Base-by-base conservation (phyloP, 2,113 vertebrate species). In the Pontoporia blainvillei region DNA sequence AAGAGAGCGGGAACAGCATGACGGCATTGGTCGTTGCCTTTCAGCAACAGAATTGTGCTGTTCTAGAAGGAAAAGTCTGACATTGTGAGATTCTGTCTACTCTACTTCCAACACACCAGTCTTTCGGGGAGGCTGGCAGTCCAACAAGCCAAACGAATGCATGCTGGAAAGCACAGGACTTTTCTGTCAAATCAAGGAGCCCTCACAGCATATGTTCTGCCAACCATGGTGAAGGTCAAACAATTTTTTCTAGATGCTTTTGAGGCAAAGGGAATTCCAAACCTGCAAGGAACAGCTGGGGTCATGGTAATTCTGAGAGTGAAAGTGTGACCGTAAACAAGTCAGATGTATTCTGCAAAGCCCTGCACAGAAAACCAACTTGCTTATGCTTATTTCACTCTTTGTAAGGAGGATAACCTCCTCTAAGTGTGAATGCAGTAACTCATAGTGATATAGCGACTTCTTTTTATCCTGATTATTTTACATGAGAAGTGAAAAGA, bases 211-310 rank as follows among this genome's bases (percentile, higher is more conserved):
- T 23, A 36, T 92, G 34, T 95, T 92, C 59, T 91, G 72, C 54
- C 83, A 72, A 21, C 13, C 20, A 86, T 27, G 49, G 17, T 84
- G 92, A 91, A 90, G 41, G 86, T 86, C 76, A 94, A 92, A 90
- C n/a, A 52, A 12, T 67, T 83, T 69, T 62, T 81, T 87, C 9
- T 31, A 62, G 54, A 91, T 90, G n/a, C 39, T 86, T 85, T 46
- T 49, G 34, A 67, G 69, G 46, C 57, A 89, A 94, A 91, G 69
- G n/a, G 21, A 93, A 91, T 57, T 86, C 36, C 62, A 93, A 91
- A 61, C 20, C 27, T 66, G 12, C 18, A 82, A 88, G n/a, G 67
- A 82, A 52, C 12, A 82, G 73, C 44, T 13, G 90, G 86, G n/a
- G 49, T 49, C 71, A 92, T 31, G 18, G 25, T 59, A 66, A 87